Evolutionary conservation across 2,797 vertebrate species (phyloP), one percentile per base, ranked within the genome.

Genomic region (Periparus ater): DNA sequence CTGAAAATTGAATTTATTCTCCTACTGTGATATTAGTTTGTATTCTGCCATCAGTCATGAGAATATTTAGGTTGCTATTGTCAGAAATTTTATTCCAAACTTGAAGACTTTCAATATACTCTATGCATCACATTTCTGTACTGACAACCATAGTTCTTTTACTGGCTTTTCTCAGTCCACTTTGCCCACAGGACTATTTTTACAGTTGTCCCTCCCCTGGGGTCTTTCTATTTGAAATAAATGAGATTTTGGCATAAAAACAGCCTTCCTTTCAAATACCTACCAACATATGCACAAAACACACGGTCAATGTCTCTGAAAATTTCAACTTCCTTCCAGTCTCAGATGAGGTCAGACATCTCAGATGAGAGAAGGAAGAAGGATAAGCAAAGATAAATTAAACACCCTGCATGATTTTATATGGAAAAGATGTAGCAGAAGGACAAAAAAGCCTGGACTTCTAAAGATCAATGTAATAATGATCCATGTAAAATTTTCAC

Each of bases 401-500:
- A 82, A 63, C 10, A 17, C 6, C 5, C 9, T 45, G 4, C 10
- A 53, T 60, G 11, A 20, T 12, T 42, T 60, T 48, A 18, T 26
- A 40, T 7, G 15, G 38, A 61, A 71, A 71, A 88, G 17, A 12
- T 38, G 21, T n/a, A 75, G 7, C n/a, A 78, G 34, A 62, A 70
- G 19, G 9, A 20, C 21, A 63, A 25, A 63, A 57, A 62, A 60
- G 2, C 5, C 17, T 61, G 15, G 8, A 3, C 7, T 74, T 92
- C 53, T 60, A 91, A 84, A 67, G 74, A 83, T n/a, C 63, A 79
- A 54, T n/a, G 10, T 67, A 78, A 60, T 9, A 60, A 57, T 50
- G 67, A 68, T 79, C 68, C 75, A 45, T 50, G 21, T 38, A 60
- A 82, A 88, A 48, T 55, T 93, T 94, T 89, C 22, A 34, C 48